Conservation (phyloP, 2,888 invertebrate genomes). For the Drosophila silvestris region DNA sequence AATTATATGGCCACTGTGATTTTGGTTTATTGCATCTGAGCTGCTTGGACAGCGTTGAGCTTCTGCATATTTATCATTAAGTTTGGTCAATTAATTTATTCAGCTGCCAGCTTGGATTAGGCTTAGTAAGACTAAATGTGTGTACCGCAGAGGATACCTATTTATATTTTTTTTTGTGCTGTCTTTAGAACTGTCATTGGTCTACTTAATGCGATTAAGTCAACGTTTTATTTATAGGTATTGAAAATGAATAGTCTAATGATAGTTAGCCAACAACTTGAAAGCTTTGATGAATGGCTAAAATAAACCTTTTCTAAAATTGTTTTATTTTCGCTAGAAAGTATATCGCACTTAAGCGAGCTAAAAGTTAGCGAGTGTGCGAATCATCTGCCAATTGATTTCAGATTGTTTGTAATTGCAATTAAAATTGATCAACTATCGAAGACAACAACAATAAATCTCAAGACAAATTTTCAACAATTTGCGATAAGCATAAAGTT, state of each 20-base stretch:
- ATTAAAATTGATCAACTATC: slow-evolving; percentile 23
- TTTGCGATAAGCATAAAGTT: slow-evolving; percentile 12
- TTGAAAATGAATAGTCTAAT: background rate
- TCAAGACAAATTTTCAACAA: slow-evolving; percentile 24
- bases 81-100: slow-evolving; percentile 62
- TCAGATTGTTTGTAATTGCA: slow-evolving; percentile 8
- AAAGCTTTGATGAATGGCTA: background rate
- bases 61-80: slow-evolving; percentile 60
- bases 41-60: background rate
- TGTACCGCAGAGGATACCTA: background rate
- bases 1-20: slow-evolving; percentile 69
- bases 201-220: background rate
- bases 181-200: background rate
- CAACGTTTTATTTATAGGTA: background rate
- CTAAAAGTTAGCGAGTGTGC: background rate
- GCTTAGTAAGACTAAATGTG: background rate
- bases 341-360: background rate
- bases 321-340: background rate
- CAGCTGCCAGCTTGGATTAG: slow-evolving; percentile 31
- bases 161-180: background rate
- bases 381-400: slow-evolving; percentile 3
- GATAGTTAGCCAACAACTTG: background rate
- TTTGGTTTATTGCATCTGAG: slow-evolving; percentile 57
- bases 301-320: background rate
- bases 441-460: slow-evolving; percentile 20